Evolutionary conservation across 2,888 invertebrate genomes (phyloP), one percentile per base, ranked within the genome.

Genomic region (Drosophila leonis): DNA sequence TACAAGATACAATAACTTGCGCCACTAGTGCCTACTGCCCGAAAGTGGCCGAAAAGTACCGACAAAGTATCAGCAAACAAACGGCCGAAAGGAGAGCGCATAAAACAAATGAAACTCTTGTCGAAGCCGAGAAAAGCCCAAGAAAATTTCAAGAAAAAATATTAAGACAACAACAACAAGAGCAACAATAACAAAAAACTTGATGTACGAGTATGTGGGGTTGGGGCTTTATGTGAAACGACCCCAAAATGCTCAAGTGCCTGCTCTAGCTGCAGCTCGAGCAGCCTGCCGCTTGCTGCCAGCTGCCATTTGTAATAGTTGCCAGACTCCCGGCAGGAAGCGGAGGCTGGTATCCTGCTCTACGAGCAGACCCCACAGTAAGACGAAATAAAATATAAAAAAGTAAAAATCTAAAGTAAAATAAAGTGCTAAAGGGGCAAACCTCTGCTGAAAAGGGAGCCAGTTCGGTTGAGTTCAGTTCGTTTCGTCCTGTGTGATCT

Each of bases 61-160:
- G 81, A 79, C 84, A 90, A 90, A 90, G 88, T 89, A 89, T 89
- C 81, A 79, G 88, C 90, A 90, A 90, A 90, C 90, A 90, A 78
- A 69, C 75, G 80, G 80, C 89, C 85, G 84, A 89, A 88, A 82
- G 78, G 67, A 80, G 79, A 89, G 83, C 81, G 85, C 78, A 88
- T 88, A 88, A 87, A 89, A 87, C 86, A 87, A 87, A 87, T 87
- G 86, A 87, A 87, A 89, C 88, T 88, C 89, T 89, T 89, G 89
- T 85, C 75, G 68, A 61, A 67, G 71, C 72, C 73, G 82, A 71
- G 87, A 83, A 88, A 88, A 88, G 88, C 87, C 81, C 84, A 84
- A 84, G 80, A 84, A 84, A 88, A 77, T 88, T 88, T 83, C 87
- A 84, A 88, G 87, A 81, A 84, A 84, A 84, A 84, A 86, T 84